Evolutionary conservation across 37 sponge, comb jelly and placozoan genomes (phyloP), one percentile per base, ranked within the genome.

Genomic region (Halichondria panicea): DNA sequence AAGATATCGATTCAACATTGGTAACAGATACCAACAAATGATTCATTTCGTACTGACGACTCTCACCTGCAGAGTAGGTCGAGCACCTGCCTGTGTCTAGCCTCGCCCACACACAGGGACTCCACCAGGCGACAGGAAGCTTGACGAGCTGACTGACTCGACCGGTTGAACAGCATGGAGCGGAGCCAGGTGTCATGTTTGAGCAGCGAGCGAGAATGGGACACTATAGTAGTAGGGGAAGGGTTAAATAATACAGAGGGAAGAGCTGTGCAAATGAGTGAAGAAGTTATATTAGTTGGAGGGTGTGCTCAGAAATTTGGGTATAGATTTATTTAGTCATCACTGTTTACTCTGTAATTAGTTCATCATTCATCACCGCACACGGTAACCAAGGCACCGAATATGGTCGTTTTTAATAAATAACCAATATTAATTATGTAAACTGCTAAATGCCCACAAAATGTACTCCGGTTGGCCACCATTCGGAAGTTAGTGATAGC

Each of bases 31-130:
- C 52, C 22, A 32, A 38, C 33, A 65, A n/a, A n/a, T n/a, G n/a
- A n/a, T n/a, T n/a, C 22, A 6, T 5, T n/a, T n/a, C n/a, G 31
- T 71, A 7, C 24, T 50, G 2, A 0, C 11, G 25, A 41, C 41
- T 0, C 72, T 59, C 43, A 89, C 89, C 89, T 79, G 76, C 78
- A 77, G 39, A 96, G 88, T 22, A 96, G 77, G 67, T 96, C 93
- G 30, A 96, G 77, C 0, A 89, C 71, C 66, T 84, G 83, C 31
- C 79, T 63, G 57, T 82, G 84, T 24, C 91, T 63, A 4, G 75
- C 56, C 55, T 84, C 81, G 12, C 91, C 91, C 61, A 79, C 55
- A 32, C 84, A 81, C 36, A 96, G 82, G 15, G 78, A 75, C 43
- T 57, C 65, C 32, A 96, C 30, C 74, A 93, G 78, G 36, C 43